phyloP scores from a whole-genome alignment of 2,888 invertebrate species.

The Hyposoter didymator region DNA sequence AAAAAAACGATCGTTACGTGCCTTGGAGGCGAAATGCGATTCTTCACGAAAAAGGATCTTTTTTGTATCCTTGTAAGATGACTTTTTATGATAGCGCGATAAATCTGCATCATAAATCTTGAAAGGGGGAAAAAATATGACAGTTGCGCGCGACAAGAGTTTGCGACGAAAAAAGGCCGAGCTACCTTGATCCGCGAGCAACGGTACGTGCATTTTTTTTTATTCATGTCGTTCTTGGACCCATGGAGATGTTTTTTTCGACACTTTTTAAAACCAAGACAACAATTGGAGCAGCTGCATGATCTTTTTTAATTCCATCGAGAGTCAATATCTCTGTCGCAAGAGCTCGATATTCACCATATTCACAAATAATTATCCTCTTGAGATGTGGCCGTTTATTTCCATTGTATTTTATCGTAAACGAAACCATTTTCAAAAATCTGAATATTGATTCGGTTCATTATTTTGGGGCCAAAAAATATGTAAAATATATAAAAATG shows the following conservation, averaged over 20 bases:
- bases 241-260: not conserved
- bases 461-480: too few relatives aligned
- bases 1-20: constrained; percentile 11
- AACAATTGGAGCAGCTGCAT: not conserved
- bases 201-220: not conserved
- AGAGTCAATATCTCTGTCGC: not conserved
- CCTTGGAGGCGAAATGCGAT: constrained; percentile 17
- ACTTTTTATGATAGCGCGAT: constrained; percentile 13
- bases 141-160: not conserved
- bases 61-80: constrained; percentile 10
- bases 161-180: not conserved
- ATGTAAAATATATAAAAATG: too few relatives aligned
- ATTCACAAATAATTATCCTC: not conserved
- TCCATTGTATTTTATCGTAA: not conserved
- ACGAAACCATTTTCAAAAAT: not conserved
- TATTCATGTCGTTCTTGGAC: not conserved
- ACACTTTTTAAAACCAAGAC: not conserved
- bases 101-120: constrained; percentile 7
- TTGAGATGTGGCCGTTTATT: not conserved
- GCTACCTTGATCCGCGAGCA: constrained; percentile 11
- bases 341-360: not conserved
- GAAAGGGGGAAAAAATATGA: not conserved
- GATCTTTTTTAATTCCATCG: not conserved
- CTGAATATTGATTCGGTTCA: not conserved
- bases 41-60: constrained; percentile 7